A percentile compares a stretch with the other conserved stretches of the same genome.
Evolutionary conservation across 2,113 vertebrate species (phyloP).

Genomic region (Zeus faber): DNA sequence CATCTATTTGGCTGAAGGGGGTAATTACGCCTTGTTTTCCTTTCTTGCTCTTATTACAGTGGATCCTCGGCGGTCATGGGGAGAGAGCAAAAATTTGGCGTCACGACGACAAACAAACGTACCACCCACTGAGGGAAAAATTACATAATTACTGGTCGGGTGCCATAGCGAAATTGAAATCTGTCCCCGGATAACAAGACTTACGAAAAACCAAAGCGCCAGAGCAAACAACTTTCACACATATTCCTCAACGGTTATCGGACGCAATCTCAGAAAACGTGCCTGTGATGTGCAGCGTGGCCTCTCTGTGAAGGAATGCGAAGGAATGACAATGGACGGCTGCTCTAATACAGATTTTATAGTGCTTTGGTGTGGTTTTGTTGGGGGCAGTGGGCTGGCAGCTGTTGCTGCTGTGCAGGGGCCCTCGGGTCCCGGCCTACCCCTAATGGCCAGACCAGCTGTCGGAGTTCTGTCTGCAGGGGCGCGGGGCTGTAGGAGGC

Average conservation of each 20-base stretch:
- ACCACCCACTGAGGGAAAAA: constrained; percentile 35
- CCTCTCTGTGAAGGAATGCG: constrained; percentile 52
- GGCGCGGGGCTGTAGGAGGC: constrained; percentile 69
- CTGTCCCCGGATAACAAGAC: constrained; percentile 28
- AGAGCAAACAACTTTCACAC: neutral
- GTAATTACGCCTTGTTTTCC: constrained; percentile 10
- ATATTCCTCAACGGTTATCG: constrained; percentile 11
- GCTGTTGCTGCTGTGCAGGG: constrained; percentile 76
- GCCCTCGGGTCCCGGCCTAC: constrained; percentile 70
- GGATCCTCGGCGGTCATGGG: neutral
- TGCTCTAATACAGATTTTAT: constrained; percentile 68
- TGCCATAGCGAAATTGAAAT: constrained; percentile 6
- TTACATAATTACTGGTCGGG: constrained; percentile 27
- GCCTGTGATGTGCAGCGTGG: constrained; percentile 19
- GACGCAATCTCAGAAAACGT: constrained; percentile 2
- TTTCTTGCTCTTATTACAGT: neutral
- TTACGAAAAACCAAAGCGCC: neutral
- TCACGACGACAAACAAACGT: constrained; percentile 26
- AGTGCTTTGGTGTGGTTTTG: constrained; percentile 52
- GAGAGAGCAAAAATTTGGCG: constrained; percentile 14
- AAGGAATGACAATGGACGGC: constrained; percentile 60
- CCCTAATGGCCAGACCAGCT: constrained; percentile 81
- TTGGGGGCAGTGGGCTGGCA: constrained; percentile 73
- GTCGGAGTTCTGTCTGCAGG: constrained; percentile 77
- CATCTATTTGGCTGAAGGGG: neutral